Percentiles rank a stretch among this genome's conserved stretches.
Conservation (phyloP, 2,888 invertebrate species). For the Eucera pruinosa region DNA sequence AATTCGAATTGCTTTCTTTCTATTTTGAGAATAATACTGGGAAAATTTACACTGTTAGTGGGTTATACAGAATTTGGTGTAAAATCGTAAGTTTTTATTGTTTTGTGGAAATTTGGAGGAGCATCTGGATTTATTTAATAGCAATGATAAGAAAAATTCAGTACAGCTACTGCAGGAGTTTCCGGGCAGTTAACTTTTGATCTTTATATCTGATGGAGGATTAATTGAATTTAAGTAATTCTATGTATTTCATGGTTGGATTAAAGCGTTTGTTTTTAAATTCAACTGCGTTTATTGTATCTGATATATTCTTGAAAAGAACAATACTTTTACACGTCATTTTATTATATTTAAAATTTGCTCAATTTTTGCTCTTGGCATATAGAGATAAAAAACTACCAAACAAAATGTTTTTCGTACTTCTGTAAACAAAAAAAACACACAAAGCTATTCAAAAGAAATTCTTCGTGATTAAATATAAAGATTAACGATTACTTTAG, state of each 20-base stretch:
- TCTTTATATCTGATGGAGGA: too few relatives aligned
- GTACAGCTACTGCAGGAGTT: neutral
- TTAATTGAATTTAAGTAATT: too few relatives aligned
- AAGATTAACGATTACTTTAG: too few relatives aligned
- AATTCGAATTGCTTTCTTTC: neutral
- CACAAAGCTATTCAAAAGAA: neutral
- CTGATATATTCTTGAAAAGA: neutral
- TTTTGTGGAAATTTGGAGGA: neutral
- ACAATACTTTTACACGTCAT: neutral
- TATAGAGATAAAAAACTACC: neutral
- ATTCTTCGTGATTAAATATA: too few relatives aligned
- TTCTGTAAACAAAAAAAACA: neutral
- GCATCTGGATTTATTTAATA: neutral
- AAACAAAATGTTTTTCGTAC: neutral
- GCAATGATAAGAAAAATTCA: neutral
- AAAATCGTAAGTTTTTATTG: neutral
- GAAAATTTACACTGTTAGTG: neutral
- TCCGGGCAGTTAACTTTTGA: too few relatives aligned
- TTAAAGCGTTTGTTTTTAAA: too few relatives aligned
- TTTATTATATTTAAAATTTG: neutral
- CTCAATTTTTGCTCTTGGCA: neutral
- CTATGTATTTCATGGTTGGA: too few relatives aligned
- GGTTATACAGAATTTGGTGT: neutral
- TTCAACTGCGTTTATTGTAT: too few relatives aligned
- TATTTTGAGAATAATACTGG: too few relatives aligned